Evolutionary conservation across 2,888 invertebrate species (phyloP).

Genomic region (Lochmaea crataegi): DNA sequence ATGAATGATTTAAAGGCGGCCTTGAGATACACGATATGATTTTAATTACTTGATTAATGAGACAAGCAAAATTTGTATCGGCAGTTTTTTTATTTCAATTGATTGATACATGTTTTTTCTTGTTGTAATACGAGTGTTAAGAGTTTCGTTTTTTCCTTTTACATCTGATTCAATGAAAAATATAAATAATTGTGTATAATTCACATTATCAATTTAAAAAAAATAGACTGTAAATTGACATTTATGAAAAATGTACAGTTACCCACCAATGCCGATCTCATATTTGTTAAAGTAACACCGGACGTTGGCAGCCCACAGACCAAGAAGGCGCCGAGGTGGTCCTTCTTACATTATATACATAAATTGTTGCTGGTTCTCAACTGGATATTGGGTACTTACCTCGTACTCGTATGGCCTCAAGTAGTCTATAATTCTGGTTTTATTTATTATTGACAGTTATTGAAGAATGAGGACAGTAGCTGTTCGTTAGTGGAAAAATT

Average conservation of each 20-base stretch:
- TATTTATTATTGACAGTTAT: not conserved
- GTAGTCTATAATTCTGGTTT: not conserved
- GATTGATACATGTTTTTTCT: no score
- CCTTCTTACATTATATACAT: not conserved
- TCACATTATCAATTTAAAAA: no score
- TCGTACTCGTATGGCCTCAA: conserved; percentile 4
- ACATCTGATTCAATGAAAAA: no score
- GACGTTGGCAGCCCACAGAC: conserved; percentile 3
- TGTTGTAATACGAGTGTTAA: no score
- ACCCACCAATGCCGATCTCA: not conserved
- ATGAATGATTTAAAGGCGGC: not conserved
- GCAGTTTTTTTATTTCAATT: not conserved
- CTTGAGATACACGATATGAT: conserved; percentile 6
- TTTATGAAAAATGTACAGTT: not conserved
- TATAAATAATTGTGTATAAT: no score
- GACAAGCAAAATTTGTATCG: not conserved
- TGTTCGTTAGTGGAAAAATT: no score
- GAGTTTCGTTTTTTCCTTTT: no score
- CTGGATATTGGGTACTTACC: conserved; percentile 1
- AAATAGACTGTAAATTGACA: no score
- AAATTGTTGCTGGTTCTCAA: not conserved
- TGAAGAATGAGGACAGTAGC: no score
- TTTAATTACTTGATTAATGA: conserved; percentile 11
- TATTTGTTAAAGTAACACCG: conserved; percentile 7
- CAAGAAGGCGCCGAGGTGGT: conserved; percentile 17